phyloP scores from a whole-genome alignment of 1,140 invertebrate genomes.

The Nasonia vitripennis region DNA sequence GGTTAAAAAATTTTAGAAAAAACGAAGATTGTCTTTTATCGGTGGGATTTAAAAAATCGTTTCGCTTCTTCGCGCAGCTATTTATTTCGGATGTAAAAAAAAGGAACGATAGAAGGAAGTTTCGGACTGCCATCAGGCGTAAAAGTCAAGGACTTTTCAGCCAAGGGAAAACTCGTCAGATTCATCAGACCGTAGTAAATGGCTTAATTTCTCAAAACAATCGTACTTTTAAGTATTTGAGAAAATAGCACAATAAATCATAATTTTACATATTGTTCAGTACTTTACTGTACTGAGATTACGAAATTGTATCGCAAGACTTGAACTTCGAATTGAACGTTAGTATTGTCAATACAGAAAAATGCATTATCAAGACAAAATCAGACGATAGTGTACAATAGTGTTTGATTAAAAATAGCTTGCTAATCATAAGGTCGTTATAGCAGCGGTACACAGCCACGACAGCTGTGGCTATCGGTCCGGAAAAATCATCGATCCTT shows the following conservation, averaged over 20 bases:
- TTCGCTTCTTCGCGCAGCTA: neutral
- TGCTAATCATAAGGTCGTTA: neutral
- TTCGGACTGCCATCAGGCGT: neutral
- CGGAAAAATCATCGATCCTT: conserved; percentile 61
- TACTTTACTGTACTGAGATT: neutral
- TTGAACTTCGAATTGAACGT: neutral
- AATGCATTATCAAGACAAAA: neutral
- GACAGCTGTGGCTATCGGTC: conserved; percentile 45
- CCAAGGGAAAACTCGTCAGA: neutral
- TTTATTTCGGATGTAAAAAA: neutral
- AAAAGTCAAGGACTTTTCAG: neutral
- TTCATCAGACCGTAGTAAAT: neutral
- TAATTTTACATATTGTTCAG: neutral
- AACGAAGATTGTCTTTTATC: too few species aligned
- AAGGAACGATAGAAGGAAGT: neutral
- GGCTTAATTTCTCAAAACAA: neutral
- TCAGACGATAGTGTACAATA: neutral
- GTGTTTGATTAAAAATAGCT: conserved; percentile 12
- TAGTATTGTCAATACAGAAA: neutral
- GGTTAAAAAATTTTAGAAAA: too few species aligned
- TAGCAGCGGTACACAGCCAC: neutral
- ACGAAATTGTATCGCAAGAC: neutral
- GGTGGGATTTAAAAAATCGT: neutral
- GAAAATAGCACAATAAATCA: neutral
- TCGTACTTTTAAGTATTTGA: neutral